phyloP scores from a whole-genome alignment of 2,888 invertebrate species.

The Hirtodrosophila duncani region DNA sequence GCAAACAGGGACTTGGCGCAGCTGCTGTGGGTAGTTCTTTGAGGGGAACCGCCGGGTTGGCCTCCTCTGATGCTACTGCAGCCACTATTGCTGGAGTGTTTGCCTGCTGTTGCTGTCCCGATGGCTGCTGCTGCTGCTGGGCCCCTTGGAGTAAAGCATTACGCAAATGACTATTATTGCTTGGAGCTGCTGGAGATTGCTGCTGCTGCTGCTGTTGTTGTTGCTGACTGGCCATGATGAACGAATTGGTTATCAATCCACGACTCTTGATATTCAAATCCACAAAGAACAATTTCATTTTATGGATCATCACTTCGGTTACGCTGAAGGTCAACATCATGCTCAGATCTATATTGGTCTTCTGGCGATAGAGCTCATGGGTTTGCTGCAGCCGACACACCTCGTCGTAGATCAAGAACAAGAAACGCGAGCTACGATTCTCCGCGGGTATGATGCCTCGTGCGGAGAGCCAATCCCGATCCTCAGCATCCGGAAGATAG shows the following conservation, averaged over 20 bases:
- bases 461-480: slow-evolving; percentile 82
- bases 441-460: slow-evolving; percentile 82
- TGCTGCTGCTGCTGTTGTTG: slow-evolving; percentile 45
- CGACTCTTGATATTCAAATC: slow-evolving; percentile 78
- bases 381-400: slow-evolving; percentile 81
- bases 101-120: slow-evolving; percentile 3
- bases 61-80: background rate
- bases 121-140: slow-evolving; percentile 21
- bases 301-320: slow-evolving; percentile 82
- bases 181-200: slow-evolving; percentile 56
- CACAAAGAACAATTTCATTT: slow-evolving; percentile 80
- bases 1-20: slow-evolving; percentile 44
- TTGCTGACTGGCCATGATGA: slow-evolving; percentile 50
- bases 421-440: slow-evolving; percentile 81
- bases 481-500: slow-evolving; percentile 83
- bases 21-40: slow-evolving; percentile 42
- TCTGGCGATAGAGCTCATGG: slow-evolving; percentile 80
- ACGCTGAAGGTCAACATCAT: slow-evolving; percentile 79
- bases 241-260: slow-evolving; percentile 77
- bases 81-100: slow-evolving; percentile 14
- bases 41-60: slow-evolving; percentile 5
- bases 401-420: slow-evolving; percentile 82
- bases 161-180: slow-evolving; percentile 73
- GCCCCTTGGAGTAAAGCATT: slow-evolving; percentile 75
- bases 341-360: slow-evolving; percentile 75